Base-by-base conservation (phyloP, 2,797 vertebrate species). In the Tragelaphus eurycerus region DNA sequence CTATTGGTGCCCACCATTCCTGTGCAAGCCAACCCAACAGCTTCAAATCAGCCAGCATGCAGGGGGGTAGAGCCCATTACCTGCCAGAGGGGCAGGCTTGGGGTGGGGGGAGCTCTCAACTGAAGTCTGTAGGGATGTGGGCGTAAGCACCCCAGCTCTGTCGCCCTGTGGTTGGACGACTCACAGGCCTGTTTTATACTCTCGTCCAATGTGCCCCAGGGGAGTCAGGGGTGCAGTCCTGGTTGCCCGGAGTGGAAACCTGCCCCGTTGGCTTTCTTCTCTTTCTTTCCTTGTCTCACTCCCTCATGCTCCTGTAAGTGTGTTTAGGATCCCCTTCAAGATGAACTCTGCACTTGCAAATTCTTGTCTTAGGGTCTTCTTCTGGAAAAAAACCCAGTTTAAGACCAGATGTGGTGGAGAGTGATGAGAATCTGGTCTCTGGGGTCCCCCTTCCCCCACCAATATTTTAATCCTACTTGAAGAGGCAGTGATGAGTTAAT, bases 151-250 rank as follows among this genome's bases (percentile, higher is more conserved):
- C 5, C 43, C 52, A 48, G 7, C 10, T 17, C n/a, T 17, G 4
- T 29, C 2, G 1, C 7, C 7, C 10, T 27, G 15, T 0, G 3
- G 4, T 43, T 1, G 9, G 15, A 81, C 14, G 0, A 15, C 14
- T 48, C 8, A 0, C 0, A 31, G 27, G 4, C 3, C 9, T 71
- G 4, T 3, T 54, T 55, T 57, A 1, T 10, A 4, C 15, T 27
- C 60, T 89, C 0, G 0, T 1, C 55, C 60, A 2, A 0, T 27
- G 19, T 16, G 34, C 57, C 60, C 29, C 43, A 5, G 71, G 3
- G 19, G 43, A 43, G 43, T 43, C 43, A 43, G 43, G 31, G 10
- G 13, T 16, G 55, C 29, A 78, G n/a, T 8, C 13, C 25, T 7
- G 6, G 15, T 19, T n/a, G 16, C 4, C 43, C 87, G 25, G 59